Evolutionary conservation across 2,113 vertebrate genomes (phyloP), one percentile per base, ranked within the genome.

Genomic region (Cisticola juncidis): DNA sequence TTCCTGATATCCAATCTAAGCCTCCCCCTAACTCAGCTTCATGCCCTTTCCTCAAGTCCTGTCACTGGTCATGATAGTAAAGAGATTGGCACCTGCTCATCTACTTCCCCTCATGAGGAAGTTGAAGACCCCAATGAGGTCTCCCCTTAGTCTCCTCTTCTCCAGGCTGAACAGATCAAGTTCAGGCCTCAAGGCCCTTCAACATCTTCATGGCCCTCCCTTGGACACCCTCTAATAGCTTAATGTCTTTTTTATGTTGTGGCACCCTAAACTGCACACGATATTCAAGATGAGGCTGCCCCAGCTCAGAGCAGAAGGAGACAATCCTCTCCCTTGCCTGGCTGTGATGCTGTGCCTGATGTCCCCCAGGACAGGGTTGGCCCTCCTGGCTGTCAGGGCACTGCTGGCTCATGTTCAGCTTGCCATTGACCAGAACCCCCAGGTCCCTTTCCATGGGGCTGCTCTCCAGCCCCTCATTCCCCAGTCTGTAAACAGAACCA

Each of bases 271-370:
- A 20, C 36, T 50, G 31, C 9, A 1, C 17, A 0, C 44, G 65
- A 0, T 1, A 28, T 2, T 16, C 0, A 1, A 44, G 26, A 12
- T 51, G 51, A 66, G 38, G 28, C 11, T 0, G 0, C 12, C 19
- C 9, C 53, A 73, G 26, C 0, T 0, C 36, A 73, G 33, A 81
- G 77, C 22, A 73, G 51, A 73, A 14, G 0, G 0, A 44, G 33
- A 51, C 60, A 58, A 58, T 38, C 12, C 8, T 33, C 26, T 51
- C 36, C 51, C 5, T 58, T 26, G 12, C 53, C 23, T 0, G 0
- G 26, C 33, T 73, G 38, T 0, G 0, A 58, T 45, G 60, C 51
- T 73, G 53, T 51, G 23, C 28, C 38, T 73, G 44, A 51, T 73
- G 44, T 1, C 0, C 9, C 19, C 33, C 28, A 53, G 60, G 45